These are phyloP conservation scores for Ranitomeya imitator DNA, from an alignment of 2,113 vertebrate genomes.

Conservation along the genomic window DNA sequence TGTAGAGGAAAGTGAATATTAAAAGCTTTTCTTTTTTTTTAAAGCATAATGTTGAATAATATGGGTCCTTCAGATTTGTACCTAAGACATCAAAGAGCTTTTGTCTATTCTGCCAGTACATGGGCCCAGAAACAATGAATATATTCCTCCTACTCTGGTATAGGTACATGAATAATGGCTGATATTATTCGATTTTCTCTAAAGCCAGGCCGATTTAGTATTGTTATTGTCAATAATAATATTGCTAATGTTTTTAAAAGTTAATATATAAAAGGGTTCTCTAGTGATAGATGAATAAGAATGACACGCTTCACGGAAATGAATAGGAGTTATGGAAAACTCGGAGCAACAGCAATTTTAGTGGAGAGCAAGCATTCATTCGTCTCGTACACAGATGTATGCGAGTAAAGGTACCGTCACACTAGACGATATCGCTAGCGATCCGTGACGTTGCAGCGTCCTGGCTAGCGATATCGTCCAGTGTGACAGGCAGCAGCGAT, in stretches of 20 bases:
- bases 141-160: neutral
- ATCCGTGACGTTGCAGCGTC: no score
- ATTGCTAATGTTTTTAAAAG: neutral
- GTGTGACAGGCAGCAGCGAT: no score
- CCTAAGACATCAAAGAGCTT: neutral
- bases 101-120: neutral
- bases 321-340: no score
- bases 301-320: no score
- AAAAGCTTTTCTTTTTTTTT: neutral
- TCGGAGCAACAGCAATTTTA: no score
- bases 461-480: no score
- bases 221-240: neutral
- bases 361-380: no score
- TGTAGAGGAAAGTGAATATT: neutral
- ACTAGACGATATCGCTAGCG: no score
- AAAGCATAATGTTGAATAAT: conserved; percentile 9
- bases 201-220: neutral
- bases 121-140: neutral
- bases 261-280: neutral
- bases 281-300: no score
- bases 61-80: conserved; percentile 2
- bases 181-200: neutral
- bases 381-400: no score
- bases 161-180: neutral
- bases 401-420: no score